Conservation (phyloP, 2,797 vertebrate genomes). For the Micropoecilia bifurca region DNA sequence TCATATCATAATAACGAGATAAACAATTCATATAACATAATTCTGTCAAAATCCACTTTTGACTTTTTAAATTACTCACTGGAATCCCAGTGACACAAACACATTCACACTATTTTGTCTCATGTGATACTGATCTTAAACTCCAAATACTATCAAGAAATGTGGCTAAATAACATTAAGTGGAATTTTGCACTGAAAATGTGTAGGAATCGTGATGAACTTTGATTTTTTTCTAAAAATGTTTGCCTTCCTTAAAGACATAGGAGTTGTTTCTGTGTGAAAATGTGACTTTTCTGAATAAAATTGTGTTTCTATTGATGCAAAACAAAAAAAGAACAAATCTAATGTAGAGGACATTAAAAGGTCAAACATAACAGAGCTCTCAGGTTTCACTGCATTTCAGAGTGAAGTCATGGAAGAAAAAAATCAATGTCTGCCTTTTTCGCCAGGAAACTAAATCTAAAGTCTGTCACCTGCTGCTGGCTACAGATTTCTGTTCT, state of each 20-base stretch:
- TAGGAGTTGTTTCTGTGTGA: neutral
- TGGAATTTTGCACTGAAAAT: neutral
- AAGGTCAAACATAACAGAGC: slow-evolving; percentile 36
- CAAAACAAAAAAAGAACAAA: neutral
- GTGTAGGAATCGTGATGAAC: neutral
- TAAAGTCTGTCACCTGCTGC: slow-evolving; percentile 15
- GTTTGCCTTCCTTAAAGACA: neutral
- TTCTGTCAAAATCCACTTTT: neutral
- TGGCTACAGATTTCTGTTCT: neutral
- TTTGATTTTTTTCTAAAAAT: neutral
- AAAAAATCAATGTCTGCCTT: slow-evolving; percentile 48
- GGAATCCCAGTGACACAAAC: neutral
- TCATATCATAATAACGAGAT: neutral
- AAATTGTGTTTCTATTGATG: neutral
- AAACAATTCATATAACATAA: neutral
- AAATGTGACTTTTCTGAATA: neutral
- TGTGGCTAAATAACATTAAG: neutral
- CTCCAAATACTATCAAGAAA: neutral
- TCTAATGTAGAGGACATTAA: slow-evolving; percentile 9
- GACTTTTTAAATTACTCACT: neutral
- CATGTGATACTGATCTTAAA: neutral
- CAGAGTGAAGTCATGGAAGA: slow-evolving; percentile 33
- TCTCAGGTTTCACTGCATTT: slow-evolving; percentile 39
- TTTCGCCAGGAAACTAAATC: slow-evolving; percentile 11
- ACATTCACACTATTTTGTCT: no score